Conservation (phyloP, 1,140 invertebrate species). For the Zaprionus africanus region DNA sequence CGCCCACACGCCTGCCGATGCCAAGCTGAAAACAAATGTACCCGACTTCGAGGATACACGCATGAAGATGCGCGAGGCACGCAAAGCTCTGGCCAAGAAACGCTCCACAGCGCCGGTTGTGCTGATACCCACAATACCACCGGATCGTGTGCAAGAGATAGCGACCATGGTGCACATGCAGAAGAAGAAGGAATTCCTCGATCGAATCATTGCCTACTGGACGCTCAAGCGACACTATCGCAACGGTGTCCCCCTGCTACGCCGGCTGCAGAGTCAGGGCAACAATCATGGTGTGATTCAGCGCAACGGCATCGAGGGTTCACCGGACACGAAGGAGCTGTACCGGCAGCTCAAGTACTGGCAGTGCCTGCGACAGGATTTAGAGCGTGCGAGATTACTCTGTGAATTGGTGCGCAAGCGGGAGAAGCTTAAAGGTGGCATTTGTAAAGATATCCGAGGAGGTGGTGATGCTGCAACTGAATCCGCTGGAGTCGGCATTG, state of each 20-base stretch:
- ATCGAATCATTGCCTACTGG: conserved; percentile 96
- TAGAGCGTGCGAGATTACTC: conserved; percentile 95
- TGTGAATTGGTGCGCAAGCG: conserved; percentile 97
- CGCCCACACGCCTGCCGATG: conserved; percentile 94
- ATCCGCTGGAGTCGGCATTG: conserved; percentile 92
- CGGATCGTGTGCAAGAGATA: conserved; percentile 94
- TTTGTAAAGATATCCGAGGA: conserved; percentile 92
- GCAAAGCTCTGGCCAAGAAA: conserved; percentile 91
- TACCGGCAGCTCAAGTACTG: conserved; percentile 96
- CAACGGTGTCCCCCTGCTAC: conserved; percentile 97
- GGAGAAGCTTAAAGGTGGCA: conserved; percentile 97
- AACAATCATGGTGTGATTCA: conserved; percentile 85
- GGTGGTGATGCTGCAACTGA: conserved; percentile 91
- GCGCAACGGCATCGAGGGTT: conserved; percentile 84
- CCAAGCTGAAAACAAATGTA: conserved; percentile 75
- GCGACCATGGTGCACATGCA: conserved; percentile 88
- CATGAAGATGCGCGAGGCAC: conserved; percentile 90
- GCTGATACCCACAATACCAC: conserved; percentile 96
- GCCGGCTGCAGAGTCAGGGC: conserved; percentile 92
- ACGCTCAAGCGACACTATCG: conserved; percentile 97
- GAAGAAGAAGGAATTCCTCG: conserved; percentile 94
- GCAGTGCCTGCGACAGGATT: conserved; percentile 96
- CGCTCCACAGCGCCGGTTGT: conserved; percentile 95
- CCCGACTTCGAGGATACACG: conserved; percentile 80
- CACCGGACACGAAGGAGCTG: conserved; percentile 89